Conservation (phyloP, 2,113 vertebrate genomes). For the Setophaga coronata region DNA sequence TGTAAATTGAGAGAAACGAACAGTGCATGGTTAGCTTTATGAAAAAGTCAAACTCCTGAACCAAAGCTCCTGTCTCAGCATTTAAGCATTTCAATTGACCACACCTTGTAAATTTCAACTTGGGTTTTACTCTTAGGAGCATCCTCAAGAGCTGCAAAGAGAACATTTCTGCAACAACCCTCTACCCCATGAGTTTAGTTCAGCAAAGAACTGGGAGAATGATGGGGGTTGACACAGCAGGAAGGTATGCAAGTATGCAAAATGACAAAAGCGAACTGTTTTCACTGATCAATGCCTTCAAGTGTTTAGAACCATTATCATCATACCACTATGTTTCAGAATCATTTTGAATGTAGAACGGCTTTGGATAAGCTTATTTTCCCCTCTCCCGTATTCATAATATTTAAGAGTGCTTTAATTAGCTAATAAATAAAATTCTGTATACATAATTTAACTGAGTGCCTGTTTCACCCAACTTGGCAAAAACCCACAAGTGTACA, state of each 20-base stretch:
- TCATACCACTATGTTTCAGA: neutral
- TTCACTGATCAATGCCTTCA: neutral
- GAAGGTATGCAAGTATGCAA: neutral
- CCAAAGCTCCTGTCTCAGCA: neutral
- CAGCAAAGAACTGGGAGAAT: neutral
- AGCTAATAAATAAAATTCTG: neutral
- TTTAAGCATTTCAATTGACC: neutral
- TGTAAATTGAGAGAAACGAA: neutral
- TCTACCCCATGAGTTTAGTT: neutral
- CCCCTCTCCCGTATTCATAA: neutral
- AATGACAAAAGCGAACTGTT: neutral
- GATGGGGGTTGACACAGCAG: neutral
- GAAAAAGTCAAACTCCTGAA: neutral
- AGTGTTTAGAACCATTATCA: neutral
- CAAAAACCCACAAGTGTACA: neutral
- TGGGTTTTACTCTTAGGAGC: neutral
- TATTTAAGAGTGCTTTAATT: neutral
- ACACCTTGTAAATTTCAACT: neutral
- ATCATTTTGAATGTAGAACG: neutral
- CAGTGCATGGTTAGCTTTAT: neutral
- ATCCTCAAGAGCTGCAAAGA: neutral
- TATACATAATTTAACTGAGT: neutral
- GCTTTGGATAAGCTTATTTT: neutral
- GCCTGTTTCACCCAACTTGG: neutral
- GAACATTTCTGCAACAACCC: neutral